Evolutionary conservation across 2,888 invertebrate species (phyloP).

Genomic region (Melitaea athalia): DNA sequence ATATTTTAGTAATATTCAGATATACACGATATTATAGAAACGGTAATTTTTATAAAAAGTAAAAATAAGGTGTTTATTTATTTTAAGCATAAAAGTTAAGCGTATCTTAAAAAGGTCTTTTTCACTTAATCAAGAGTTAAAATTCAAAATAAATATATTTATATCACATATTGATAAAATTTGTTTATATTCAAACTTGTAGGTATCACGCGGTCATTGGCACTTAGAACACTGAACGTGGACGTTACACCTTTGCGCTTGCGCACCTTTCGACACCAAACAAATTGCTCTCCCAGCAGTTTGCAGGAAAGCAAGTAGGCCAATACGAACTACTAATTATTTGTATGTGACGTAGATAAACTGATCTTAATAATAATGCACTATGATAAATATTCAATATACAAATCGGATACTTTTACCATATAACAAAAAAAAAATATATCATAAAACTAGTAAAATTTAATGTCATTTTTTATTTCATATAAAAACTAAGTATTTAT

Average conservation of each 20-base stretch:
- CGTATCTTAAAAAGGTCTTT: not conserved
- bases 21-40: no score
- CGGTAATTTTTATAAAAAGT: no score
- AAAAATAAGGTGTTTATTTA: no score
- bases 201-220: conserved; percentile 45
- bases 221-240: conserved; percentile 41
- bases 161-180: conserved; percentile 14
- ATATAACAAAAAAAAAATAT: no score
- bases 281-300: conserved; percentile 34
- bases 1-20: no score
- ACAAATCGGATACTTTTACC: not conserved
- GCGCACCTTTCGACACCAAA: conserved; percentile 44
- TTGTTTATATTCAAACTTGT: conserved; percentile 35
- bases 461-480: no score
- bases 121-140: not conserved
- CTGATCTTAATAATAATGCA: not conserved
- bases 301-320: conserved; percentile 37
- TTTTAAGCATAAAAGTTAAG: no score
- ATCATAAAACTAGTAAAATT: no score
- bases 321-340: conserved; percentile 10
- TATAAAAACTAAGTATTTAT: no score
- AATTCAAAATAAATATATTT: not conserved
- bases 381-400: not conserved
- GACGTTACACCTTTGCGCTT: conserved; percentile 36
- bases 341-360: conserved; percentile 21